phyloP scores from a whole-genome alignment of 2,888 invertebrate species.

The Synanthedon andrenaeformis region DNA sequence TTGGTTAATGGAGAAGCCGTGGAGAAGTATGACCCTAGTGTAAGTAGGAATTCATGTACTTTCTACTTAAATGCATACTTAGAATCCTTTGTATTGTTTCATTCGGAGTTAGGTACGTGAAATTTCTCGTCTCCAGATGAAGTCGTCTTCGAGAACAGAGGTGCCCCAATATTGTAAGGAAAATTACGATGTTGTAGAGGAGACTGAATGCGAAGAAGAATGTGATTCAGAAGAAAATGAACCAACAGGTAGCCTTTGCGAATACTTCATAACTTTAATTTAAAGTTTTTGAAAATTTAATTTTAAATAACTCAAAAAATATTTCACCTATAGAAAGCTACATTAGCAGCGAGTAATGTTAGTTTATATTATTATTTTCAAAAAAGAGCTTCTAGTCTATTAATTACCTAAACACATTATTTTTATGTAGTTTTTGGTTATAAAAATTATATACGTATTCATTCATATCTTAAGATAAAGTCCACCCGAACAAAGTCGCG shows the following conservation, averaged over 20 bases:
- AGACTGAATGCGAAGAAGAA: slow-evolving; percentile 35
- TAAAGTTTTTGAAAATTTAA: too few relatives aligned
- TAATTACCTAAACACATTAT: too few relatives aligned
- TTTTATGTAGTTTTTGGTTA: too few relatives aligned
- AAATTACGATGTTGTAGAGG: slow-evolving; percentile 38
- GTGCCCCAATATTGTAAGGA: slow-evolving; percentile 45
- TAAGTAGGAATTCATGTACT: slow-evolving; percentile 15
- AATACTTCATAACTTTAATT: neutral
- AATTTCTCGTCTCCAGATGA: slow-evolving; percentile 20
- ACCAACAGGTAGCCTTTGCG: neutral
- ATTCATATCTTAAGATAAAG: too few relatives aligned
- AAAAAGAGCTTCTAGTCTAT: too few relatives aligned
- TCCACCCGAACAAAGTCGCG: too few relatives aligned
- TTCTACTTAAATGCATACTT: neutral
- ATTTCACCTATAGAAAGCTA: neutral
- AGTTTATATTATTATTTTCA: too few relatives aligned
- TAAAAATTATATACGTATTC: too few relatives aligned
- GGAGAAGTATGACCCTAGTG: slow-evolving; percentile 50
- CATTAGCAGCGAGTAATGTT: too few relatives aligned
- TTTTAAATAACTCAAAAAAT: neutral
- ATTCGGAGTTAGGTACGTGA: neutral
- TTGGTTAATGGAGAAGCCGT: slow-evolving; percentile 48
- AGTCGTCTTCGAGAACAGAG: slow-evolving; percentile 27
- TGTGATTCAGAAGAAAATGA: slow-evolving; percentile 15
- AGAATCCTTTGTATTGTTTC: neutral